Percentiles rank a stretch among this genome's conserved stretches.
Evolutionary conservation across 2,888 invertebrate species (phyloP).

Genomic region (Euplexia lucipara): DNA sequence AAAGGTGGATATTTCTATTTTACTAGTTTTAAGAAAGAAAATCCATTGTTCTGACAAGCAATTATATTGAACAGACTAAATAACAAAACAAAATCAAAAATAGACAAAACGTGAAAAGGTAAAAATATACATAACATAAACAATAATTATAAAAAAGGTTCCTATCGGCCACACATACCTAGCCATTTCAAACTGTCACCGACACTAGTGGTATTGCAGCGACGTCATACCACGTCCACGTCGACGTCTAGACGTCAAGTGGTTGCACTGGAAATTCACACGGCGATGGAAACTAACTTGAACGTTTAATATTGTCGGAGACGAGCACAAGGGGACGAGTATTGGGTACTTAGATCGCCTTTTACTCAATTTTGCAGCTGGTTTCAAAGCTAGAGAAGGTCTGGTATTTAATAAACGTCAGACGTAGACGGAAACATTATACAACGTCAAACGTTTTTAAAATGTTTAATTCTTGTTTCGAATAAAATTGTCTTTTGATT

Average conservation of each 20-base stretch:
- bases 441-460: not conserved
- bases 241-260: slow-evolving; percentile 36
- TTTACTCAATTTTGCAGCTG: not conserved
- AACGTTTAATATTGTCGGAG: slow-evolving; percentile 7
- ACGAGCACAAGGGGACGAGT: not conserved
- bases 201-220: slow-evolving; percentile 27
- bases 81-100: too few relatives aligned
- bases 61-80: too few relatives aligned
- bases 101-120: too few relatives aligned
- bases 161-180: too few relatives aligned
- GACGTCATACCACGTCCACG: slow-evolving; percentile 30
- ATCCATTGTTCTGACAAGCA: too few relatives aligned
- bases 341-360: not conserved
- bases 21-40: too few relatives aligned
- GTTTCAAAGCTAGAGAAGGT: not conserved
- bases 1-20: too few relatives aligned
- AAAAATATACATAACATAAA: too few relatives aligned
- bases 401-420: too few relatives aligned
- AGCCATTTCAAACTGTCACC: slow-evolving; percentile 27
- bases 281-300: slow-evolving; percentile 12
- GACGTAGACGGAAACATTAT: not conserved
- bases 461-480: too few relatives aligned
- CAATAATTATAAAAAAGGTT: too few relatives aligned
- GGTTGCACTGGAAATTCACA: slow-evolving; percentile 22
- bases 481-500: too few relatives aligned